Percentiles rank a stretch among this genome's conserved stretches.
phyloP scores from a whole-genome alignment of 2,113 vertebrate species.

The Athene noctua region DNA sequence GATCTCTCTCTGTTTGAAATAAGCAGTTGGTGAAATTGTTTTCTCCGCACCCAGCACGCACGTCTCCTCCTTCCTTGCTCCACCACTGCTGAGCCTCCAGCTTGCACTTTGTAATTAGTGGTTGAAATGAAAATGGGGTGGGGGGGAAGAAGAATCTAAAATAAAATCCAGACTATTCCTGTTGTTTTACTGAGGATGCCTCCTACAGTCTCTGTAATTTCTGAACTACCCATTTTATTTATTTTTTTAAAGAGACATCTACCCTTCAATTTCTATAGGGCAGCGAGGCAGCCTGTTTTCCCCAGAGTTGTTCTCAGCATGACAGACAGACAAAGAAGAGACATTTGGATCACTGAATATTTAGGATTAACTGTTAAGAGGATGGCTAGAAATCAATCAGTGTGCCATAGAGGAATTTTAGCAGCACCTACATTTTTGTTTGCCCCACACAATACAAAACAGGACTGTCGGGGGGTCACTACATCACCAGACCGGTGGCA shows the following conservation, averaged over 20 bases:
- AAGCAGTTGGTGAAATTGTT: background rate
- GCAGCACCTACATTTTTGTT: background rate
- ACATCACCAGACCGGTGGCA: background rate
- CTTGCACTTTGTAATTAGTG: conserved; percentile 56
- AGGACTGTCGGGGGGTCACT: background rate
- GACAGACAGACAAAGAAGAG: background rate
- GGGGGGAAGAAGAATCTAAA: background rate
- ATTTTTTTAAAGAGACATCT: background rate
- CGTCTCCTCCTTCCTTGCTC: conserved; percentile 27
- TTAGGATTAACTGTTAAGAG: background rate
- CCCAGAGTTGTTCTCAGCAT: background rate
- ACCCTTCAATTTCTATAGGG: background rate
- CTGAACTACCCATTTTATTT: background rate
- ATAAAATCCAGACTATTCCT: conserved; percentile 32
- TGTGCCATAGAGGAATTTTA: background rate
- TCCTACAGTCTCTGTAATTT: background rate
- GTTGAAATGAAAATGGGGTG: conserved; percentile 5
- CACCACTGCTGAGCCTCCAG: conserved; percentile 1
- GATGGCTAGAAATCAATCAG: background rate
- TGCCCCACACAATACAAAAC: rapidly evolving
- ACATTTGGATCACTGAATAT: rapidly evolving
- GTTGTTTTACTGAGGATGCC: background rate
- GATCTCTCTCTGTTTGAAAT: conserved; percentile 14
- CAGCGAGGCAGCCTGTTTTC: background rate
- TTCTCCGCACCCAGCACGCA: background rate